phyloP scores from a whole-genome alignment of 2,888 invertebrate species.

The Sepiola atlantica region DNA sequence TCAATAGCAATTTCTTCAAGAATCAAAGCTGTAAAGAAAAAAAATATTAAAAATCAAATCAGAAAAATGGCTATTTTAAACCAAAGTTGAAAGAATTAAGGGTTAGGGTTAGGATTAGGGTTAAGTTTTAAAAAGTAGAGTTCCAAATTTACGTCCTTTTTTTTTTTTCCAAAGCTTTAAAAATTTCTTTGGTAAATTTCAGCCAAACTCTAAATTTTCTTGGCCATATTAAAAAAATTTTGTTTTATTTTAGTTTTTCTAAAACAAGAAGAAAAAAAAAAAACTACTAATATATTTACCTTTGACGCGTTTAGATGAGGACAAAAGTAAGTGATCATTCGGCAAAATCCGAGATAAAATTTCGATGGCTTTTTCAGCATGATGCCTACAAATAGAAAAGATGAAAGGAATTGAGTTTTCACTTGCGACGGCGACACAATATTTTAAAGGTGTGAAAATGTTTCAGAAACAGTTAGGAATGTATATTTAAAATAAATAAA shows the following conservation, averaged over 20 bases:
- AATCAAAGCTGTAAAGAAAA: conserved; percentile 82
- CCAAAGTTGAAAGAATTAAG: background rate
- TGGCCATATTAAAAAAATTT: background rate
- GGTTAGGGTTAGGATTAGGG: too few relatives aligned
- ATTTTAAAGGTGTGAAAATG: too few relatives aligned
- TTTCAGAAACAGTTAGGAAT: too few relatives aligned
- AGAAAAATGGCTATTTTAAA: background rate
- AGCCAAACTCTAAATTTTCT: background rate
- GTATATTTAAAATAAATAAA: too few relatives aligned
- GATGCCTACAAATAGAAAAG: conserved; percentile 78
- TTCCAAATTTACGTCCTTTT: too few relatives aligned
- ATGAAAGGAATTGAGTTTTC: background rate
- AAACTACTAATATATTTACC: conserved; percentile 60
- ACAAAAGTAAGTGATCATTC: conserved; percentile 87
- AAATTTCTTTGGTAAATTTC: background rate
- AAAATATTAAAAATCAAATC: background rate
- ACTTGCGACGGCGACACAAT: background rate
- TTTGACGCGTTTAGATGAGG: conserved; percentile 92
- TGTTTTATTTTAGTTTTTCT: background rate
- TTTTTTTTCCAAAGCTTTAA: background rate
- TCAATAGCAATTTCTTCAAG: conserved; percentile 95
- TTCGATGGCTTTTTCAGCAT: conserved; percentile 87
- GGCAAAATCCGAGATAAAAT: conserved; percentile 88
- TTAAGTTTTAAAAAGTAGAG: too few relatives aligned
- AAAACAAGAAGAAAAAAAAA: background rate